Conservation (phyloP, 2,113 vertebrate genomes). For the Protobothrops flavoviridis region DNA sequence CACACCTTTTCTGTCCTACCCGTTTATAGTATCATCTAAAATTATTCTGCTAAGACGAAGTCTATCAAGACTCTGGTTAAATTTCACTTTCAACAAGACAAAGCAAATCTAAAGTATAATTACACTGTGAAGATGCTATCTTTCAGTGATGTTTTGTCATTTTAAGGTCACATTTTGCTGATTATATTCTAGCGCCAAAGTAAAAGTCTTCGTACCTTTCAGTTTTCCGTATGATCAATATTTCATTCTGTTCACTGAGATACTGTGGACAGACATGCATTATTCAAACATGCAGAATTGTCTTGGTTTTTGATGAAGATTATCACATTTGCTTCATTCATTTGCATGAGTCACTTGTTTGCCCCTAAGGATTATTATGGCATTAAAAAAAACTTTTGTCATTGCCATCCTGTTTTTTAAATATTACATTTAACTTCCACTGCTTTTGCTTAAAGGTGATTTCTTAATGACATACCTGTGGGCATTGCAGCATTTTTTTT, state of each 20-base stretch:
- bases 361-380: conserved; percentile 4
- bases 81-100: background rate
- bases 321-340: conserved; percentile 22
- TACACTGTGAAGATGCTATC: background rate
- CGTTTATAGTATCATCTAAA: background rate
- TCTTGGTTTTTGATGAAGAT: conserved; percentile 19
- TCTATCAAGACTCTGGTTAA: background rate
- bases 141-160: conserved; percentile 14
- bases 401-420: background rate
- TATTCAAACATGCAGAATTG: conserved; percentile 13
- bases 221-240: conserved; percentile 24
- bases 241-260: conserved; percentile 35
- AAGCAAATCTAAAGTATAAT: background rate
- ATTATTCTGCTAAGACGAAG: background rate
- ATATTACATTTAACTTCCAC: background rate
- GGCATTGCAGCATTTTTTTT: background rate
- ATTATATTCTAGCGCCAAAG: conserved; percentile 15
- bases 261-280: conserved; percentile 24
- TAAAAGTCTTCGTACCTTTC: conserved; percentile 21
- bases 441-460: background rate
- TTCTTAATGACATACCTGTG: background rate
- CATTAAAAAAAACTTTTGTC: background rate
- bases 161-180: conserved; percentile 24
- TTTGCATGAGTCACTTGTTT: conserved; percentile 17
- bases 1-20: background rate